Conservation (phyloP, 2,888 invertebrate genomes). For the Nemapogon koenigi region DNA sequence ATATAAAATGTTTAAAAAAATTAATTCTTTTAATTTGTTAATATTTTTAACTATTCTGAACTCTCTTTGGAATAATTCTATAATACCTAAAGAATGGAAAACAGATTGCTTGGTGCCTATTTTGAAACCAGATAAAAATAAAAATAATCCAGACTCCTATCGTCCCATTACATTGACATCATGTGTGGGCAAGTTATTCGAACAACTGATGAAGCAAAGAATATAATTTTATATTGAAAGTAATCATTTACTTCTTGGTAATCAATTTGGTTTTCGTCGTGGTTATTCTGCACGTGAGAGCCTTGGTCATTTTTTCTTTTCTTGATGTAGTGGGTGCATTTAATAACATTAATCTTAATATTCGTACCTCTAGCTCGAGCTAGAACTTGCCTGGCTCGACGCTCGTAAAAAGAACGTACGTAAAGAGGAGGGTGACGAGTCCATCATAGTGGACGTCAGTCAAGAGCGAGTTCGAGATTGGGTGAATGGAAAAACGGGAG, state of each 20-base stretch:
- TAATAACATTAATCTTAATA: slow-evolving; percentile 13
- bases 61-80: slow-evolving; percentile 11
- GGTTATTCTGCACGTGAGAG: slow-evolving; percentile 6
- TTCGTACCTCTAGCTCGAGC: slow-evolving; percentile 5
- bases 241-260: slow-evolving; percentile 12
- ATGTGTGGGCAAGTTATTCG: slow-evolving; percentile 16
- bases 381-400: too few relatives aligned
- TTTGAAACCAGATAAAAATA: slow-evolving; percentile 14
- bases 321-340: slow-evolving; percentile 13
- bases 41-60: slow-evolving; percentile 14
- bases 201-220: slow-evolving; percentile 15
- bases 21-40: slow-evolving; percentile 10
- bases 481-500: too few relatives aligned
- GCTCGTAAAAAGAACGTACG: too few relatives aligned
- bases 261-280: slow-evolving; percentile 14
- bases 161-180: slow-evolving; percentile 16
- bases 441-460: too few relatives aligned
- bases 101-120: slow-evolving; percentile 16
- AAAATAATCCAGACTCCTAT: slow-evolving; percentile 12
- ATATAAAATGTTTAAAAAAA: slow-evolving; percentile 13
- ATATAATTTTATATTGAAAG: slow-evolving; percentile 12
- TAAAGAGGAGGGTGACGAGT: too few relatives aligned
- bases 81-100: slow-evolving; percentile 15
- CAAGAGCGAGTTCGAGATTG: too few relatives aligned
- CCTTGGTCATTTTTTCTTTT: slow-evolving; percentile 3